Conservation (phyloP, 1,140 invertebrate genomes). For the Cephus cinctus region DNA sequence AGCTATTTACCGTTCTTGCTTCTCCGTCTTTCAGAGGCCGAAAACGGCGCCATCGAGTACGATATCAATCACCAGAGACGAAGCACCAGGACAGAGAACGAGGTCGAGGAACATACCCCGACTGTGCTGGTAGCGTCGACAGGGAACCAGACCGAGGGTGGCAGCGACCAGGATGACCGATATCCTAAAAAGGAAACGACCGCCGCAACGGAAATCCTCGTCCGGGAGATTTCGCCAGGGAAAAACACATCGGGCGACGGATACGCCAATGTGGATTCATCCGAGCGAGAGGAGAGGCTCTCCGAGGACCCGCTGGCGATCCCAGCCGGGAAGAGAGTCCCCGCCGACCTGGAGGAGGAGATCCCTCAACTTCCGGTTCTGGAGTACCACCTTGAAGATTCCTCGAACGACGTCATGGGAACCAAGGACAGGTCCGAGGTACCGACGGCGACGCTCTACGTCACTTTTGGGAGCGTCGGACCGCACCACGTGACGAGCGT, state of each 20-base stretch:
- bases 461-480: background rate
- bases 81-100: constrained; percentile 25
- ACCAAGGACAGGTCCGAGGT: constrained; percentile 1
- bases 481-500: background rate
- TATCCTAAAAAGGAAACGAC: too few species aligned
- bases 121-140: background rate
- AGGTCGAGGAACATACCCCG: constrained; percentile 18
- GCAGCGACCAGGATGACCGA: constrained; percentile 7
- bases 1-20: constrained; percentile 24
- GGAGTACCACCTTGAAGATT: too few species aligned
- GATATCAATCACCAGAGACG: constrained; percentile 31
- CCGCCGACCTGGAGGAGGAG: too few species aligned
- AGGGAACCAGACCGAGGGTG: constrained; percentile 12
- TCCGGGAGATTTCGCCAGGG: too few species aligned
- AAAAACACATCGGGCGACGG: too few species aligned
- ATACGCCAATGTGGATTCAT: too few species aligned
- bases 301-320: too few species aligned
- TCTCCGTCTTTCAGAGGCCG: constrained; percentile 25
- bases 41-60: constrained; percentile 25
- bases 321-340: constrained; percentile 7
- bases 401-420: too few species aligned
- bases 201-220: too few species aligned
- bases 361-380: background rate
- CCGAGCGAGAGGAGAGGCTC: too few species aligned
- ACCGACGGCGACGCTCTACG: background rate